Evolutionary conservation across 1,140 invertebrate genomes (phyloP).

Genomic region (Luehdorfia chinensis): DNA sequence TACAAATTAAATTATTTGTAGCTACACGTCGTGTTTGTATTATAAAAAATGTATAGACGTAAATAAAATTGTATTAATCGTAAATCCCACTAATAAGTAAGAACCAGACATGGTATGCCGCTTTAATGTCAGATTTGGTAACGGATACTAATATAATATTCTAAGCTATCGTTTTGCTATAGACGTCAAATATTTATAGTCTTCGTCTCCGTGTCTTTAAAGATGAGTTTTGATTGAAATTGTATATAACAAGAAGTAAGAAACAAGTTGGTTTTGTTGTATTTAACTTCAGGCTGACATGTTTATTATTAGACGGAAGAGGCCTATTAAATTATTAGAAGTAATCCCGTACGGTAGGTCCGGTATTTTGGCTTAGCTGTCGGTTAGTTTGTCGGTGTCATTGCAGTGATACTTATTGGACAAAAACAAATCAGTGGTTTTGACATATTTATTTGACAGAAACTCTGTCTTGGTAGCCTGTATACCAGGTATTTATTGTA

Average conservation of each 20-base stretch:
- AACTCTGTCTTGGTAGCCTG: conserved; percentile 20
- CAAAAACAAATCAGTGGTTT: conserved; percentile 48
- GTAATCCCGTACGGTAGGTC: conserved; percentile 57
- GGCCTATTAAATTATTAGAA: conserved; percentile 72
- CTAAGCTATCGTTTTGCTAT: conserved; percentile 20
- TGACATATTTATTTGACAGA: conserved; percentile 54
- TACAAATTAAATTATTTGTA: conserved; percentile 71
- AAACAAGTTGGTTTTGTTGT: conserved; percentile 38
- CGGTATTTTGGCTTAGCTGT: conserved; percentile 61
- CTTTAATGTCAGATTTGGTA: conserved; percentile 67
- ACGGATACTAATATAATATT: conserved; percentile 56
- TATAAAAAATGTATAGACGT: conserved; percentile 55
- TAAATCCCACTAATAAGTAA: conserved; percentile 64
- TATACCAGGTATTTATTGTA: conserved; percentile 15
- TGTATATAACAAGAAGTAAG: conserved; percentile 9
- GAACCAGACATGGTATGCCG: conserved; percentile 46
- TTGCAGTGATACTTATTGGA: conserved; percentile 42
- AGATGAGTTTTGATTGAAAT: conserved; percentile 19
- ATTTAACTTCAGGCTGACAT: conserved; percentile 66
- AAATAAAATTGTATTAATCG: conserved; percentile 58
- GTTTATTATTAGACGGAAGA: conserved; percentile 70
- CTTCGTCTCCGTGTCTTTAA: conserved; percentile 15
- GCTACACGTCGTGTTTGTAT: conserved; percentile 56
- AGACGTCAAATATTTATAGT: conserved; percentile 1
- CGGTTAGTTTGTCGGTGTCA: conserved; percentile 38